Percentiles rank a stretch among this genome's conserved stretches.
Conservation (phyloP, 2,888 invertebrate species). For the Spodoptera exigua region DNA sequence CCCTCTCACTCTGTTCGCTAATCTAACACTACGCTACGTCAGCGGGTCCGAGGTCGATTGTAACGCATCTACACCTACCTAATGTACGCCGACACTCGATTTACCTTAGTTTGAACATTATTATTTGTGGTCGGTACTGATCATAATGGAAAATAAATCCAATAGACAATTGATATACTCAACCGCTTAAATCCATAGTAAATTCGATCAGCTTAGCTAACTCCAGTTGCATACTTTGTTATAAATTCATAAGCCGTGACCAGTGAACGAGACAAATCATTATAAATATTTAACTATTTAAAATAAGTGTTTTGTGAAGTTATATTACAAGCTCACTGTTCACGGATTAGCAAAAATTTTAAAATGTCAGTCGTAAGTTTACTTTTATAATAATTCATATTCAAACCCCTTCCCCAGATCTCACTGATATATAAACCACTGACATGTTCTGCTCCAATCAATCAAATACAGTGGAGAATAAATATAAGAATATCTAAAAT, state of each 20-base stretch:
- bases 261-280: constrained; percentile 67
- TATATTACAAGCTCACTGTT: constrained; percentile 66
- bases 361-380: constrained; percentile 80
- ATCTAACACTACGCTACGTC: constrained; percentile 86
- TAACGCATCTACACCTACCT: constrained; percentile 82
- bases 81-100: constrained; percentile 78
- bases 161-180: constrained; percentile 81
- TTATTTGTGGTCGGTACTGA: constrained; percentile 79
- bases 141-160: constrained; percentile 78
- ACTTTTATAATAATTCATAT: constrained; percentile 60
- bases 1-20: constrained; percentile 89
- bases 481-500: constrained; percentile 93
- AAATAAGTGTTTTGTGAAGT: constrained; percentile 61
- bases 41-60: constrained; percentile 84
- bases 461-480: constrained; percentile 89
- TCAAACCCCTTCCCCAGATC: constrained; percentile 59
- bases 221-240: constrained; percentile 74
- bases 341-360: constrained; percentile 71
- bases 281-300: constrained; percentile 60
- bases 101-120: constrained; percentile 80
- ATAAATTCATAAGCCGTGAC: constrained; percentile 69
- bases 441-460: constrained; percentile 77
- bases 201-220: constrained; percentile 88
- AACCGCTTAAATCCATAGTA: constrained; percentile 88
- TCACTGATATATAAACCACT: constrained; percentile 65